phyloP scores from a whole-genome alignment of 2,797 vertebrate species.

The Anas acuta region DNA sequence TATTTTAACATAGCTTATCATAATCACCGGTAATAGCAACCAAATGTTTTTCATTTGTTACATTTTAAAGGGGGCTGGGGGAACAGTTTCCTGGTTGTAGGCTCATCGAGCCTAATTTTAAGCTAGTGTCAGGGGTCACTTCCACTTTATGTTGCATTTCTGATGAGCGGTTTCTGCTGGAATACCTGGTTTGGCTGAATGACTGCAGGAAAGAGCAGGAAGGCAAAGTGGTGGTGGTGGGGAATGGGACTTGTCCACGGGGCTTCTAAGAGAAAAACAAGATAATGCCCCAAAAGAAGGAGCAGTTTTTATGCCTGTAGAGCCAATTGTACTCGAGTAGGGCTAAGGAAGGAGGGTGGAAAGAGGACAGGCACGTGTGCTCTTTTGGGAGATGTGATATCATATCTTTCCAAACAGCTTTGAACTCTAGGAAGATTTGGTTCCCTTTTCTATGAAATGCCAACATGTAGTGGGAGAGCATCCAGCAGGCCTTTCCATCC shows the following conservation, averaged over 20 bases:
- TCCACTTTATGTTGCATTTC: slow-evolving; percentile 60
- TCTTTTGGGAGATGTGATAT: background rate
- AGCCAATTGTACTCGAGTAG: background rate
- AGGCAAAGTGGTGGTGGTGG: fast-evolving
- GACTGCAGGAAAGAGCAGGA: background rate
- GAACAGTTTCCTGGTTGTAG: slow-evolving; percentile 38
- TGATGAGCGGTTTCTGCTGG: slow-evolving; percentile 19
- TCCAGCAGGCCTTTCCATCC: background rate
- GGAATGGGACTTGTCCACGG: background rate
- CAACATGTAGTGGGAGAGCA: background rate
- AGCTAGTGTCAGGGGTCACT: slow-evolving; percentile 57
- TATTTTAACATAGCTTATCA: slow-evolving; percentile 68
- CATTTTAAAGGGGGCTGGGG: background rate
- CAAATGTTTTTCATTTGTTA: slow-evolving; percentile 73
- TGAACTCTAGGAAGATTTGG: background rate
- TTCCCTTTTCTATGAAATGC: background rate
- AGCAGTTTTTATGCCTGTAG: background rate
- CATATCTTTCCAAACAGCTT: background rate
- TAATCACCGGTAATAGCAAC: slow-evolving; percentile 73
- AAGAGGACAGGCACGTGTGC: no score
- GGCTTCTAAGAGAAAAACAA: background rate
- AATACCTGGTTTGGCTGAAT: background rate
- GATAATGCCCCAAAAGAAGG: background rate
- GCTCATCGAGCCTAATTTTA: slow-evolving; percentile 44
- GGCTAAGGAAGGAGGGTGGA: background rate